Evolutionary conservation across 2,113 vertebrate genomes (phyloP).

Genomic region (Datnioides undecimradiatus): DNA sequence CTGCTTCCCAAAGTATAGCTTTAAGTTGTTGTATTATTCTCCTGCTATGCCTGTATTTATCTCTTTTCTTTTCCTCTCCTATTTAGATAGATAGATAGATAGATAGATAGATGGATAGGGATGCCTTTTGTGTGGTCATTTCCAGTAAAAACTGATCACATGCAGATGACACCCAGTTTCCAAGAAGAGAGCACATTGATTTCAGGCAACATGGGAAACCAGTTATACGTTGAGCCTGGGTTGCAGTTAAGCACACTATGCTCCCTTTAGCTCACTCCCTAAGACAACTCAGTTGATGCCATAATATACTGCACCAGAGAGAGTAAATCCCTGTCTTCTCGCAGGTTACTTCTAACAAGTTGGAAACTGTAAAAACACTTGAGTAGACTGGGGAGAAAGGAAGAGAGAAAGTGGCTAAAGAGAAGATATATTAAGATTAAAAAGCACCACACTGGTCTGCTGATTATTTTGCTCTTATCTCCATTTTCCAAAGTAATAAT

Average conservation of each 20-base stretch:
- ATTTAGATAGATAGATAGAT: too few relatives aligned
- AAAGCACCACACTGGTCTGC: background rate
- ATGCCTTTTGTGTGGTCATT: too few relatives aligned
- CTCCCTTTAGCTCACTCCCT: background rate
- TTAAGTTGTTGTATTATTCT: background rate
- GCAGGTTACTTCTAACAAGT: background rate
- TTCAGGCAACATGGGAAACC: background rate
- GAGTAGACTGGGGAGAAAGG: background rate
- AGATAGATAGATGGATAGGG: too few relatives aligned
- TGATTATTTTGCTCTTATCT: constrained; percentile 22
- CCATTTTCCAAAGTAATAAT: background rate
- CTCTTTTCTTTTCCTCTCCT: too few relatives aligned
- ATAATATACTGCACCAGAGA: background rate
- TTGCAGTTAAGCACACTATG: background rate
- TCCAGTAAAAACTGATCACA: background rate
- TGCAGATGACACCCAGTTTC: background rate
- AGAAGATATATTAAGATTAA: background rate
- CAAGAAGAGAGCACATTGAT: too few relatives aligned
- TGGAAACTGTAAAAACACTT: background rate
- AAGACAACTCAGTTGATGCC: background rate
- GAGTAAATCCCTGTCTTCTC: background rate
- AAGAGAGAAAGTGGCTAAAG: background rate
- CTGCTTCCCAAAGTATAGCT: background rate
- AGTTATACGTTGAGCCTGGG: background rate
- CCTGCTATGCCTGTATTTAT: too few relatives aligned